phyloP scores from a whole-genome alignment of 2,888 invertebrate species.

The Acanthosepion esculentum region DNA sequence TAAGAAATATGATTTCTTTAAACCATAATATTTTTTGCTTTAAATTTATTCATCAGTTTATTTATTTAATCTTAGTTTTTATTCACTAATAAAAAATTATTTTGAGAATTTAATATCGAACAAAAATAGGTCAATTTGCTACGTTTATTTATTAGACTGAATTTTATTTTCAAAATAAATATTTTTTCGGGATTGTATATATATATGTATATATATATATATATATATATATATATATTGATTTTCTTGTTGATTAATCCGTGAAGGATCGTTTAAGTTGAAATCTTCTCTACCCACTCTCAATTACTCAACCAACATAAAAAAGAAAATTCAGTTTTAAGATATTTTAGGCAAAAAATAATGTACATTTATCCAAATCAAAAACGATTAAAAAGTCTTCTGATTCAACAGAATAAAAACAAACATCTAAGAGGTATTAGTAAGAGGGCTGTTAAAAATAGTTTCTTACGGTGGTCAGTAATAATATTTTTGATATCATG shows the following conservation, averaged over 20 bases:
- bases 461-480: too few species aligned
- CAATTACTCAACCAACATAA: neutral
- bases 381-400: neutral
- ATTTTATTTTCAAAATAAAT: neutral
- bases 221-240: neutral
- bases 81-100: neutral
- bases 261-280: neutral
- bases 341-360: neutral
- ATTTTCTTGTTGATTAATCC: neutral
- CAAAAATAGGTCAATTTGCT: conserved; percentile 18
- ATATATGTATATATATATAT: neutral
- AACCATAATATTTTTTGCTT: neutral
- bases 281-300: neutral
- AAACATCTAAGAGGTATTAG: too few species aligned
- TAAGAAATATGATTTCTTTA: neutral
- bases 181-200: neutral
- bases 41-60: neutral
- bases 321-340: neutral
- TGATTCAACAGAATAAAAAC: neutral
- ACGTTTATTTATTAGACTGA: neutral
- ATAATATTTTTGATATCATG: too few species aligned
- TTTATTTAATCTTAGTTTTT: neutral
- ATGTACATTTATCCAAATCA: neutral
- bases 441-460: too few species aligned
- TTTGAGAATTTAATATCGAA: neutral